Evolutionary conservation across 2,888 invertebrate species (phyloP), one percentile per base, ranked within the genome.

Genomic region (Malachius bipustulatus): DNA sequence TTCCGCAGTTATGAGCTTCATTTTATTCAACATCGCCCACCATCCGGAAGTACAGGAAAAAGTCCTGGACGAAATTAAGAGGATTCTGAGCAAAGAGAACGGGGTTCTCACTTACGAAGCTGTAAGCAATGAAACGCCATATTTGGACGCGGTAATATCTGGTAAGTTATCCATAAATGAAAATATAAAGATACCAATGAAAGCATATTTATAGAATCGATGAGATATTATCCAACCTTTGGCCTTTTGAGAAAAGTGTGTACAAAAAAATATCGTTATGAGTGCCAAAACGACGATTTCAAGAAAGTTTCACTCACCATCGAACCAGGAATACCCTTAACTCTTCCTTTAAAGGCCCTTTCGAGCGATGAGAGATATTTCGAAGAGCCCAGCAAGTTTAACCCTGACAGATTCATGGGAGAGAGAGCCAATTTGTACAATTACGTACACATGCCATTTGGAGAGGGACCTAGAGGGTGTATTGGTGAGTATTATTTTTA

Each of bases 91-190:
- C 2, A 51, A 55, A 26, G 51, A 65, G 36, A 50, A 58, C 6
- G 59, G 60, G 0, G 41, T 60, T 38, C 44, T 70, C 10, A 62
- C 57, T 4, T 68, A 66, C 40, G 69, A 70, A 10, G 56, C 61
- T 2, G 42, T 69, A 31, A 51, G 54, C 27, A 51, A 54, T 38
- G 64, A 65, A 30, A 62, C 70, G 60, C 48, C 55, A 0, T 71
- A 69, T 45, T 44, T 71, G 38, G 65, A 67, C 33, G 61, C 62
- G 41, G 64, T 67, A 2, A 44, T 69, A 2, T 52, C 50, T 30
- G 69, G 68, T 69, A 46, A 42, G 29, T 26, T 16, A 16, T 11
- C 34, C n/a, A 19, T 19, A 19, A 8, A 19, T 8, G 24, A 19
- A 6, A 8, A n/a, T 11, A 14, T 26, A 29, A 32, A 26, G 11